Conservation (phyloP, 2,113 vertebrate species). For the Ameiurus melas region DNA sequence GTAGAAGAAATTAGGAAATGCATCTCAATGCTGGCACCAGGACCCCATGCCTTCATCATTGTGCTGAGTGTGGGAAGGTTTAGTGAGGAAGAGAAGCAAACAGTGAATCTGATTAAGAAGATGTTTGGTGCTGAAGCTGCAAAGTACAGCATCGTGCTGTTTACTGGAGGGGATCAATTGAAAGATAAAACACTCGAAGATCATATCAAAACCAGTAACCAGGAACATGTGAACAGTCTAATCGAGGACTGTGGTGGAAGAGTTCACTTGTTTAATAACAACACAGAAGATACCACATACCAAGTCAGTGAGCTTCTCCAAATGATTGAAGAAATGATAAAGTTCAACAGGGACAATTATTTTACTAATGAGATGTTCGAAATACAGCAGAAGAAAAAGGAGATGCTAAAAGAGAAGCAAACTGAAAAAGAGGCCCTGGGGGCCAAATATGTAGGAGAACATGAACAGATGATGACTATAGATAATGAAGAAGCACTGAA, state of each 20-base stretch:
- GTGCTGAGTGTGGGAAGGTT: not conserved
- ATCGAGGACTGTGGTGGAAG: slow-evolving; percentile 27
- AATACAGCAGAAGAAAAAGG: not conserved
- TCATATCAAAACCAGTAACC: not conserved
- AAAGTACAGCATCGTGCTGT: slow-evolving; percentile 24
- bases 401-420: not conserved
- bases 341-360: not conserved
- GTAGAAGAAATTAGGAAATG: not conserved
- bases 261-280: slow-evolving; percentile 7
- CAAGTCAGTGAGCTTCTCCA: not conserved
- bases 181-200: not conserved
- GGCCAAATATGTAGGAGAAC: not conserved
- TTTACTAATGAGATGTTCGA: slow-evolving; percentile 3
- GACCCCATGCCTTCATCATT: not conserved
- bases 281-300: not conserved
- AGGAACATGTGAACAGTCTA: not conserved
- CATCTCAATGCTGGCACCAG: not conserved
- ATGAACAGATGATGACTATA: not conserved
- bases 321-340: slow-evolving; percentile 24
- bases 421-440: not conserved
- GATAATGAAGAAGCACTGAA: not conserved
- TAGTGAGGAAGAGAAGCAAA: not conserved
- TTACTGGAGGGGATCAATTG: slow-evolving; percentile 21
- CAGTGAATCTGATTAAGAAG: slow-evolving; percentile 9
- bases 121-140: not conserved